A percentile compares a stretch with the other conserved stretches of the same genome.
phyloP scores from a whole-genome alignment of 2,113 vertebrate species.

The Austrofundulus limnaeus region DNA sequence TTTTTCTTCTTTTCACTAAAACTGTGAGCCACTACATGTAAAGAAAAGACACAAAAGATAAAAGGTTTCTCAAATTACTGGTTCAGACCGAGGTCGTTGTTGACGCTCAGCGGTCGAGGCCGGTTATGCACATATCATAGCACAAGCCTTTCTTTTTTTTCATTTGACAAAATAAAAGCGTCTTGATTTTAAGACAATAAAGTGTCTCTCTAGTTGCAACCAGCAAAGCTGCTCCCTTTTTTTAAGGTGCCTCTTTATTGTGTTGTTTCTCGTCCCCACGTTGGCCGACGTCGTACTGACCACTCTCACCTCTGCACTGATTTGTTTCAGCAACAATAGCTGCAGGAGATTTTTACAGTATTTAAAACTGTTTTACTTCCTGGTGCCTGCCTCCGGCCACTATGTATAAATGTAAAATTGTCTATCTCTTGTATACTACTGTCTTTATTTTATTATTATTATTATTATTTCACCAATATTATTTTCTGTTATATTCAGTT shows the following conservation, averaged over 20 bases:
- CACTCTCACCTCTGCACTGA: slow-evolving; percentile 64
- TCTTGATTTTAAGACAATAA: slow-evolving; percentile 33
- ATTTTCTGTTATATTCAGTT: slow-evolving; percentile 70
- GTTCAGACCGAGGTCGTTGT: slow-evolving; percentile 10
- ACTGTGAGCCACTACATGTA: slow-evolving; percentile 50
- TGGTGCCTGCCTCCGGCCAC: slow-evolving; percentile 80
- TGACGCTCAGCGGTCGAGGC: slow-evolving; percentile 40
- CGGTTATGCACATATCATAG: slow-evolving; percentile 65
- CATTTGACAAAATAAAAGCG: slow-evolving; percentile 18
- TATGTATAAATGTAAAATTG: slow-evolving; percentile 83
- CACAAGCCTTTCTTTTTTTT: slow-evolving; percentile 58
- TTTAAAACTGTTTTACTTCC: slow-evolving; percentile 71
- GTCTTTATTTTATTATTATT: slow-evolving; percentile 75
- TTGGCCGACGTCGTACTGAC: slow-evolving; percentile 44
- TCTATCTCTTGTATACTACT: slow-evolving; percentile 79
- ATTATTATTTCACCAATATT: slow-evolving; percentile 70
- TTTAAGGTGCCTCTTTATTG: slow-evolving; percentile 74
- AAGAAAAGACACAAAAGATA: slow-evolving; percentile 6
- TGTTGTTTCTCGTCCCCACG: slow-evolving; percentile 59
- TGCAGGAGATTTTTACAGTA: slow-evolving; percentile 66
- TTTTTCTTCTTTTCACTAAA: slow-evolving; percentile 39
- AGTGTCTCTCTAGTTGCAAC: slow-evolving; percentile 53
- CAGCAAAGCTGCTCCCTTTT: slow-evolving; percentile 72
- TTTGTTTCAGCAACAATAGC: slow-evolving; percentile 66
- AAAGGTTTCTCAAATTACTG: not conserved